Percentiles rank a stretch among this genome's conserved stretches.
phyloP scores from a whole-genome alignment of 2,113 vertebrate genomes.

The Natator depressus region DNA sequence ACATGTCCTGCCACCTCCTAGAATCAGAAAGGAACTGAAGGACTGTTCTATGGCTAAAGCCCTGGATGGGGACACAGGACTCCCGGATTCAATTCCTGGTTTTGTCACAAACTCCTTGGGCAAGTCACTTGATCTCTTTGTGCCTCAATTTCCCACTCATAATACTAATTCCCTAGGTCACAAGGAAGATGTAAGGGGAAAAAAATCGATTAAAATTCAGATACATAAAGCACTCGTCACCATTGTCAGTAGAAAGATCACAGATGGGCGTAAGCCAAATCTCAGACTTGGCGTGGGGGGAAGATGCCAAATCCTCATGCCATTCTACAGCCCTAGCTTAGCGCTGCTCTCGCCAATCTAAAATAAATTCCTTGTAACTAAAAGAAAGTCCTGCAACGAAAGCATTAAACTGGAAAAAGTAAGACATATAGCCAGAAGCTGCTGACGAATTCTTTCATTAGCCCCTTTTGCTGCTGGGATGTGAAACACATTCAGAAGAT shows the following conservation, averaged over 20 bases:
- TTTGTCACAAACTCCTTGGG: no score
- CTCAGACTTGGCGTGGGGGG: neutral
- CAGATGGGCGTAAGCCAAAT: neutral
- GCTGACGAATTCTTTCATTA: neutral
- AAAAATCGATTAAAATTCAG: neutral
- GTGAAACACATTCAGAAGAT: neutral
- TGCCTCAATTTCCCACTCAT: neutral
- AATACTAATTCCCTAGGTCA: rapidly evolving
- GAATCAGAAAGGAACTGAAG: no score
- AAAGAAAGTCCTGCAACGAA: neutral
- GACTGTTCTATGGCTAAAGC: rapidly evolving
- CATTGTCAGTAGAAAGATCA: neutral
- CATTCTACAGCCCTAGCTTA: neutral
- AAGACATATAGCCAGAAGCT: neutral
- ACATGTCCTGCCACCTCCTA: neutral
- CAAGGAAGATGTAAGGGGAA: rapidly evolving
- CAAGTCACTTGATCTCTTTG: neutral
- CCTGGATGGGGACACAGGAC: rapidly evolving
- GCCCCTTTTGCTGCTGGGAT: rapidly evolving
- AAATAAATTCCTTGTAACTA: neutral
- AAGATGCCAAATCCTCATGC: neutral
- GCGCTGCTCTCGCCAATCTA: neutral
- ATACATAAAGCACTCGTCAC: neutral
- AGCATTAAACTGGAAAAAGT: rapidly evolving
- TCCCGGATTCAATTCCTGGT: neutral